Conservation (phyloP, 2,113 vertebrate genomes). For the Lepus americanus region DNA sequence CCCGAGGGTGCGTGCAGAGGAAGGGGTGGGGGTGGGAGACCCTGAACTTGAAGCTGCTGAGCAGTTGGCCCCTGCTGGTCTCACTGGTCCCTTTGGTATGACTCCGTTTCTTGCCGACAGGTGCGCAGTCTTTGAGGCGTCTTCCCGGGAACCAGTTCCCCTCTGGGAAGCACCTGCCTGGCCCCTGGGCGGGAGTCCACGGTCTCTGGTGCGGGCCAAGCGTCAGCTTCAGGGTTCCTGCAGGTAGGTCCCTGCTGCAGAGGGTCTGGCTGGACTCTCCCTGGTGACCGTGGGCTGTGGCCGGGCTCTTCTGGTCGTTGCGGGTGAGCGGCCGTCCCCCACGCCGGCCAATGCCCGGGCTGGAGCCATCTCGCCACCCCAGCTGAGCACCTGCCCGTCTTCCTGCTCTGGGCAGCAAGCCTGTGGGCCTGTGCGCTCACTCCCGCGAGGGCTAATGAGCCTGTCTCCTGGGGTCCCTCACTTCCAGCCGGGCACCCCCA, state of each 20-base stretch:
- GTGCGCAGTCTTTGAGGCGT: background rate
- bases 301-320: background rate
- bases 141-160: background rate
- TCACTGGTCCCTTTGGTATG: background rate
- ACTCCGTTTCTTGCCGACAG: background rate
- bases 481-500: background rate
- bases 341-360: too few relatives aligned
- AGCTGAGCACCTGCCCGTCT: background rate
- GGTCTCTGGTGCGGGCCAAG: rapidly evolving
- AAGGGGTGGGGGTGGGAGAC: background rate
- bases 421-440: background rate
- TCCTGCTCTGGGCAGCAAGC: background rate
- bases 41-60: background rate
- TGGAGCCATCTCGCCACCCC: background rate
- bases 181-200: background rate
- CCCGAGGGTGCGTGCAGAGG: background rate
- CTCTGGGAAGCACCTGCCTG: background rate
- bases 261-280: background rate
- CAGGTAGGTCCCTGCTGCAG: background rate
- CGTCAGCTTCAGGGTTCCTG: background rate
- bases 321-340: too few relatives aligned
- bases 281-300: background rate
- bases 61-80: background rate
- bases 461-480: background rate
- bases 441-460: background rate